phyloP scores from a whole-genome alignment of 2,797 vertebrate species.

The Sebastolobus altivelis region DNA sequence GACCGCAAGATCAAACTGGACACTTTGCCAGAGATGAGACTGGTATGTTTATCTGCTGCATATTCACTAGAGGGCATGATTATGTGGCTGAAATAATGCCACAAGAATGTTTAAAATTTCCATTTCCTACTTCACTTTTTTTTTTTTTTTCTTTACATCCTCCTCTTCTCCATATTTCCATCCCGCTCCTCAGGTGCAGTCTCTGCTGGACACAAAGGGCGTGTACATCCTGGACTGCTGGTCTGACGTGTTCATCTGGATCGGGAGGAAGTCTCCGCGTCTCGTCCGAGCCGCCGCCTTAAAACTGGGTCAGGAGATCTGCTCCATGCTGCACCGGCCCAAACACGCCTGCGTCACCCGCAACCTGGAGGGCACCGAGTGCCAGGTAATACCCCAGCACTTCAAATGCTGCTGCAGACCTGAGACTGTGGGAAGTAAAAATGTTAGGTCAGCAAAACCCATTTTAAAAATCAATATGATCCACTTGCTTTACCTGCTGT shows the following conservation, averaged over 20 bases:
- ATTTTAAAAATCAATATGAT: not conserved
- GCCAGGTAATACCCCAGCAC: slow-evolving; percentile 85
- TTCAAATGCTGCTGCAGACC: not conserved
- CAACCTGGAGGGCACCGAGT: slow-evolving; percentile 96
- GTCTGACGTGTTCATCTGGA: slow-evolving; percentile 99
- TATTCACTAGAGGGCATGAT: not conserved
- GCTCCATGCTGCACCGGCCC: slow-evolving; percentile 96
- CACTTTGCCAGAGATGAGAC: slow-evolving; percentile 91
- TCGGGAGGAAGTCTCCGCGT: slow-evolving; percentile 94
- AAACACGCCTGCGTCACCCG: slow-evolving; percentile 93
- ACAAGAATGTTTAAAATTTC: not conserved
- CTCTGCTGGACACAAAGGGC: slow-evolving; percentile 93
- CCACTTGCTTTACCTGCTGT: not conserved
- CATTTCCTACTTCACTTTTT: not conserved
- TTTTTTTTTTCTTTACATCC: not conserved
- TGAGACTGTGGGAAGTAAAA: not conserved
- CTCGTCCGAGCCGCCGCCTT: slow-evolving; percentile 95
- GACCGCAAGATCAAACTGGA: slow-evolving; percentile 91
- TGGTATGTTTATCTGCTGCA: slow-evolving; percentile 83
- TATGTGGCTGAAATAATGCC: not conserved
- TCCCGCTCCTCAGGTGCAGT: slow-evolving; percentile 86
- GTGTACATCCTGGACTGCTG: slow-evolving; percentile 99
- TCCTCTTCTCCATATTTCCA: not conserved
- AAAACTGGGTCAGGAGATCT: slow-evolving; percentile 97
- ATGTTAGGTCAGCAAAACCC: not conserved